These are phyloP conservation scores for Diaphora mendica DNA, from an alignment of 2,888 invertebrate species.

Conservation along the genomic window DNA sequence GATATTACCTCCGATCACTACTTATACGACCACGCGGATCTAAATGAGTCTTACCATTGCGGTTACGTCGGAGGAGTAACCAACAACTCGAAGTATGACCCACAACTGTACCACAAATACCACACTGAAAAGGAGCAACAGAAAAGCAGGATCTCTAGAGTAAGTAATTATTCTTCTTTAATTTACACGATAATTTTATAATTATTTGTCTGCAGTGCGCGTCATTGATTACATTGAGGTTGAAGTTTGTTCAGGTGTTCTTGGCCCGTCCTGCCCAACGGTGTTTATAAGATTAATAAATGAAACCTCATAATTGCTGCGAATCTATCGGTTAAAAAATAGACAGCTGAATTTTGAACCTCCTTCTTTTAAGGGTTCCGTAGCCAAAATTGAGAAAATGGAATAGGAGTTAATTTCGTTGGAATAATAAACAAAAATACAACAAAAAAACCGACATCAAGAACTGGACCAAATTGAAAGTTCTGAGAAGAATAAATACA, in stretches of 20 bases:
- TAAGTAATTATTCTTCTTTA: conserved; percentile 69
- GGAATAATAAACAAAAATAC: no score
- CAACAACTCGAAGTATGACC: conserved; percentile 87
- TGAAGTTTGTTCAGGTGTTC: not conserved
- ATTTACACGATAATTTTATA: not conserved
- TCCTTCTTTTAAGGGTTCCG: no score
- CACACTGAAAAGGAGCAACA: conserved; percentile 72
- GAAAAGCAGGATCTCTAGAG: conserved; percentile 88
- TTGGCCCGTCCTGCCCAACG: not conserved
- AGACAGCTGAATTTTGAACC: no score
- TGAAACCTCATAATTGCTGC: no score
- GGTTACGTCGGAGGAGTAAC: conserved; percentile 86
- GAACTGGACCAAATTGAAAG: no score
- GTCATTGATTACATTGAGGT: not conserved
- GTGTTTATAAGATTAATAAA: no score
- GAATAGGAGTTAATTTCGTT: no score
- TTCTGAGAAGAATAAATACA: no score
- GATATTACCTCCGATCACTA: conserved; percentile 85
- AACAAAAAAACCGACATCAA: no score
- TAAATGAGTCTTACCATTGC: conserved; percentile 85
- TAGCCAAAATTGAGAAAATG: no score
- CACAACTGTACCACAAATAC: conserved; percentile 66
- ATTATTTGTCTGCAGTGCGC: not conserved
- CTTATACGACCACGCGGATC: conserved; percentile 89
- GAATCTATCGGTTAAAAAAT: no score